Evolutionary conservation across 2,113 vertebrate species (phyloP), one percentile per base, ranked within the genome.

Genomic region (Microcebus griseorufus): DNA sequence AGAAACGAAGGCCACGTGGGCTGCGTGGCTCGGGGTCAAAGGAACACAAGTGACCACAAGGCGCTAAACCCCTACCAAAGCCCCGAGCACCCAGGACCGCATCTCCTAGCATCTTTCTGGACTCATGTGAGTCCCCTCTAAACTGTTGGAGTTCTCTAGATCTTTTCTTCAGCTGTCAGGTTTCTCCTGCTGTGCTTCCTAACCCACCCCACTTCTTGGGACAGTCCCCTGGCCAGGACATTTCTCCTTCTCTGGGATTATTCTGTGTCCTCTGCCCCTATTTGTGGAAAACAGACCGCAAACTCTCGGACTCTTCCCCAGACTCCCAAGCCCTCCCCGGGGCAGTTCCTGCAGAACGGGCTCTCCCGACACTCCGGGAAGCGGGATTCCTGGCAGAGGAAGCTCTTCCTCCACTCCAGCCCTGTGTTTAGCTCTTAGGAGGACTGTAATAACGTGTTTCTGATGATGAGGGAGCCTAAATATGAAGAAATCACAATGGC

Each of bases 311-410:
- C 8, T 48, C 16, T 48, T 48, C 29, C 16, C 12, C 37, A 5
- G 6, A 3, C 7, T 8, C 27, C 32, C 55, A 3, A 0, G 27
- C 9, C 8, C 27, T 67, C 39, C 10, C 3, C 0, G 29, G 23
- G 58, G 27, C 29, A 75, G 9, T 29, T 62, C 29, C 45, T 6
- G 9, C 62, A 53, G 34, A 34, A 17, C 2, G 1, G 18, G 23
- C 39, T n/a, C 22, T 27, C 17, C 9, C 23, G 23, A 13, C 53
- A 45, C 29, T 60, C 25, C 20, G 11, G 51, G 37, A 80, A 80
- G 37, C 20, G 9, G 45, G 34, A 32, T 48, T 90, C 34, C 37
- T 45, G 7, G 51, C 64, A 37, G 34, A 48, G 14, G 79, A 55
- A 16, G 8, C 29, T 55, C 37, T 55, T 39, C 25, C 22, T 76